Evolutionary conservation across 1,140 invertebrate genomes (phyloP).

Genomic region (Galendromus occidentalis): DNA sequence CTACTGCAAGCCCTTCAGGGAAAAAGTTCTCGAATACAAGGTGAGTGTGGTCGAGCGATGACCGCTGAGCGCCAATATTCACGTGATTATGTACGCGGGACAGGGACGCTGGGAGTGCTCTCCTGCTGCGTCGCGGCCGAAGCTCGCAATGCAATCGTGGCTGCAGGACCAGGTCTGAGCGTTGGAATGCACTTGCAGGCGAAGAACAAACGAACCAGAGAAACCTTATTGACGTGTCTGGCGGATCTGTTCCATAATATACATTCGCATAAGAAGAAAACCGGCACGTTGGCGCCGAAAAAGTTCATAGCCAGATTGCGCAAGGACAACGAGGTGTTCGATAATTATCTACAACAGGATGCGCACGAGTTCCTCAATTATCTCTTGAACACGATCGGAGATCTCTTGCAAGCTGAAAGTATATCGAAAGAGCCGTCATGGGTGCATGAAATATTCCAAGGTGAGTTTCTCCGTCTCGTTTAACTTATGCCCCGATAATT

Average conservation of each 20-base stretch:
- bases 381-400: conserved; percentile 62
- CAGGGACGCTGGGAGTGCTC: too few relatives aligned
- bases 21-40: conserved; percentile 95
- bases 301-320: conserved; percentile 93
- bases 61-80: too few relatives aligned
- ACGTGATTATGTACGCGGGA: too few relatives aligned
- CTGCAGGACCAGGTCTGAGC: too few relatives aligned
- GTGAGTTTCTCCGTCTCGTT: too few relatives aligned
- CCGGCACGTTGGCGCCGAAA: conserved; percentile 96
- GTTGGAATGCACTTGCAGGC: conserved; percentile 30
- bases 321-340: conserved; percentile 98
- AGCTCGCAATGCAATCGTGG: too few relatives aligned
- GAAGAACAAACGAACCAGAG: conserved; percentile 90
- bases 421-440: conserved; percentile 69
- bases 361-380: conserved; percentile 99
- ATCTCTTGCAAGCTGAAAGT: conserved; percentile 52
- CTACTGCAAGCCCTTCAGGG: conserved; percentile 95
- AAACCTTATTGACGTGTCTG: conserved; percentile 87
- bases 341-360: conserved; percentile 99
- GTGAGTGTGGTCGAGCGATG: too few relatives aligned
- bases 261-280: conserved; percentile 97
- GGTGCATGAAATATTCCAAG: conserved; percentile 99
- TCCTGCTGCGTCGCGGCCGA: too few relatives aligned
- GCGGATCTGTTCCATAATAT: conserved; percentile 98
- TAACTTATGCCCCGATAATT: too few relatives aligned